Evolutionary conservation across 92 coral and sea anemone species (phyloP).

Genomic region (Parazoanthus darwini): DNA sequence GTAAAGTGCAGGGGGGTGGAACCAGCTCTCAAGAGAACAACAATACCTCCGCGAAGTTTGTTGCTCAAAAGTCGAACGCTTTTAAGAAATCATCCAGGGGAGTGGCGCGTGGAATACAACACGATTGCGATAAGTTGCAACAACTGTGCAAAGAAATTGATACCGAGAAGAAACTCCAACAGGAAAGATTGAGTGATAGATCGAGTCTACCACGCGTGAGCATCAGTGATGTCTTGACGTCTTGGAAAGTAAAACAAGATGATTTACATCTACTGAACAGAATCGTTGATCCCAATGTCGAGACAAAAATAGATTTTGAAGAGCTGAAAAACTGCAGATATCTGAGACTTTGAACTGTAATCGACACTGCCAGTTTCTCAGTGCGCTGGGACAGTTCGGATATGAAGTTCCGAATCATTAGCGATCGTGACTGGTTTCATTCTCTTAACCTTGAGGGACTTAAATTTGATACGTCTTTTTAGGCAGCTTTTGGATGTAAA

Average conservation of each 20-base stretch:
- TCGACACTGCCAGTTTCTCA: not conserved
- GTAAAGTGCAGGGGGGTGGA: not conserved
- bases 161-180: not conserved
- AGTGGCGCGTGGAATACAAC: not conserved
- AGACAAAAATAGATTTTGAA: slow-evolving; percentile 7
- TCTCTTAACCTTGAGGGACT: no score
- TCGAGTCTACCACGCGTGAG: slow-evolving; percentile 13
- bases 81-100: not conserved
- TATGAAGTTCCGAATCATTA: no score
- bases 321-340: slow-evolving; percentile 20
- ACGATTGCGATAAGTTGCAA: not conserved
- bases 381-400: not conserved
- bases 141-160: not conserved
- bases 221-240: not conserved
- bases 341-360: not conserved
- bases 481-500: no score
- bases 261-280: not conserved
- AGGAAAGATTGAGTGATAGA: not conserved
- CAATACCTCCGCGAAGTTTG: not conserved
- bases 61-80: not conserved
- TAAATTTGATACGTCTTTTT: no score
- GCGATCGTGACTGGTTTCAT: no score
- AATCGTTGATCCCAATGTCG: not conserved
- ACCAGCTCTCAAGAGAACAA: not conserved
- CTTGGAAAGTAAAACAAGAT: slow-evolving; percentile 21